phyloP scores from a whole-genome alignment of 2,113 vertebrate genomes.

The Galemys pyrenaicus region DNA sequence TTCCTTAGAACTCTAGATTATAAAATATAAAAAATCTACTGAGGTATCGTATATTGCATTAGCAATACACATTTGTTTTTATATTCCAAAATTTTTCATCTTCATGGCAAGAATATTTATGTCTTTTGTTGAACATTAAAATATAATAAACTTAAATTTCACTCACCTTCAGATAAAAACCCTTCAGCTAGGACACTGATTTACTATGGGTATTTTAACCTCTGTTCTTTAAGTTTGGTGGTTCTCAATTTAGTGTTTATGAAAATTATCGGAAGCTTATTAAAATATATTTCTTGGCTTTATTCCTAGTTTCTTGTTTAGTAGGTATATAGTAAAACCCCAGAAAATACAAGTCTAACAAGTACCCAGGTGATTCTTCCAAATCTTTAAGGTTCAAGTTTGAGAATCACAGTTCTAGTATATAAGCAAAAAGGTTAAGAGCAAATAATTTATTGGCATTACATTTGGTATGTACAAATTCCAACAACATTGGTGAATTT shows the following conservation, averaged over 20 bases:
- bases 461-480: conserved; percentile 47
- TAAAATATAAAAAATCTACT: background rate
- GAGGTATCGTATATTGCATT: background rate
- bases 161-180: background rate
- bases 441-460: conserved; percentile 12
- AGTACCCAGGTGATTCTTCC: background rate
- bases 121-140: background rate
- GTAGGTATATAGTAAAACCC: background rate
- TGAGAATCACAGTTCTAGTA: background rate
- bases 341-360: background rate
- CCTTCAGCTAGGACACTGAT: background rate
- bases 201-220: background rate
- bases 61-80: background rate
- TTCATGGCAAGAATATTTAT: background rate
- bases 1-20: background rate
- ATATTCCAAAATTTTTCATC: background rate
- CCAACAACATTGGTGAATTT: conserved; percentile 24
- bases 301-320: background rate
- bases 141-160: background rate
- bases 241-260: background rate
- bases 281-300: background rate
- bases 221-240: background rate
- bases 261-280: background rate
- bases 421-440: background rate
- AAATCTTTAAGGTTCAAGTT: background rate